Evolutionary conservation across 2,797 vertebrate genomes (phyloP), one percentile per base, ranked within the genome.

Genomic region (Tamandua tetradactyla): DNA sequence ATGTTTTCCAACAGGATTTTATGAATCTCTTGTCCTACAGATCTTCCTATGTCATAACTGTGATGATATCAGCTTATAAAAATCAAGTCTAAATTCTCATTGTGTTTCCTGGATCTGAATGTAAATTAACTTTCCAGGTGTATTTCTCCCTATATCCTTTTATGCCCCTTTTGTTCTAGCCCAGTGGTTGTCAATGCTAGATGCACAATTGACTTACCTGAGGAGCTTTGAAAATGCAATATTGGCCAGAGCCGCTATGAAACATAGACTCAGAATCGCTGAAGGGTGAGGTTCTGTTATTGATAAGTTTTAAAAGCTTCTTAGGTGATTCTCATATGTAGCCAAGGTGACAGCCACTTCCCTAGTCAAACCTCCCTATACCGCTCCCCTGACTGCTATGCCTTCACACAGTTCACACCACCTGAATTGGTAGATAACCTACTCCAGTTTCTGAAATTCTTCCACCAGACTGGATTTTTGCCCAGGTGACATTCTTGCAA

Each of bases 381-480:
- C 32, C 14, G 35, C 35, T 68, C 18, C 62, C 18, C 7, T 44
- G 37, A 85, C 27, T 71, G 32, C 20, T 40, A 87, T 13, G n/a
- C 35, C 32, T 35, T 37, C 64, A 78, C 3, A 68, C 15, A 76
- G 9, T 44, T 92, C 69, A 42, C 2, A 4, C 42, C 49, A 87
- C 49, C 47, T 64, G 44, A 80, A 68, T 4, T 92, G 55, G 78
- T 52, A 95, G 92, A 89, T 74, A 96, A 98, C 98, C 96, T 98
- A 98, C 98, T 98, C 98, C 82, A 99, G 75, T 95, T 98, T 98
- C 96, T 99, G 98, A 97, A 99, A 98, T 87, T 98, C 98, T 96
- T 98, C 98, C 32, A 99, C 97, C 57, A 99, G 98, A 85, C 91
- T 98, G 91, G 98, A 98, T 94, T 99, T 99, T 92, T 98, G 98